These are phyloP conservation scores for Caenorhabditis macrosperma DNA, from an alignment of 2,888 invertebrate genomes.

Conservation along the genomic window DNA sequence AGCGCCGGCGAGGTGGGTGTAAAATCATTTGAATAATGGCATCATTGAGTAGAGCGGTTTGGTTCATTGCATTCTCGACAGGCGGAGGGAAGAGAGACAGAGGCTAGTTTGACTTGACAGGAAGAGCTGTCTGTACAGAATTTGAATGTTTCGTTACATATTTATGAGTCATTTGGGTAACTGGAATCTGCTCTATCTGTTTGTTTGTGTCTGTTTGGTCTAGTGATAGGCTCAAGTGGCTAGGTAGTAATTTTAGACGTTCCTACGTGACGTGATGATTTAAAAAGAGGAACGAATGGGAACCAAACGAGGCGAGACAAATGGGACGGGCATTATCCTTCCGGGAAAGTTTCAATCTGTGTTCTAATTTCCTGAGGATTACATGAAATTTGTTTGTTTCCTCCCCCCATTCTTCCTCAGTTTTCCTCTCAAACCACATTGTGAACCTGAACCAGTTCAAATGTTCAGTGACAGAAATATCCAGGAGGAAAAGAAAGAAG, in stretches of 20 bases:
- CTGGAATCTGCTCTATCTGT: neutral
- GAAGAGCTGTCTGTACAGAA: neutral
- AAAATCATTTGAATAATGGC: constrained; percentile 59
- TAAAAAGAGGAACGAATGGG: too few species aligned
- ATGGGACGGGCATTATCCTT: constrained; percentile 48
- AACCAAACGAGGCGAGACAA: constrained; percentile 40
- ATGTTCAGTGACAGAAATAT: constrained; percentile 34
- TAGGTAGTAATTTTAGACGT: too few species aligned
- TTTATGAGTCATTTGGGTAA: constrained; percentile 2
- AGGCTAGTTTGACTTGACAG: constrained; percentile 21
- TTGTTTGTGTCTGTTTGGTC: neutral
- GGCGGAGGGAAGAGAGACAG: constrained; percentile 7
- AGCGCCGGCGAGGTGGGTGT: constrained; percentile 50
- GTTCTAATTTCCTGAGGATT: constrained; percentile 58
- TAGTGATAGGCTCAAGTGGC: neutral
- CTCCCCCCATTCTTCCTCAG: neutral
- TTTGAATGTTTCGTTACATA: constrained; percentile 27
- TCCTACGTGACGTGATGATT: too few species aligned
- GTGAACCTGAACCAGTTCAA: constrained; percentile 16
- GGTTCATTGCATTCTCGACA: constrained; percentile 48
- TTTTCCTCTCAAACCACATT: neutral
- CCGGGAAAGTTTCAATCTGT: constrained; percentile 44
- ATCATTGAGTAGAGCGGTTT: constrained; percentile 56
- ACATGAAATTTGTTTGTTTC: constrained; percentile 50
- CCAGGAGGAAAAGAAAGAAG: constrained; percentile 1